phyloP scores from a whole-genome alignment of 2,113 vertebrate genomes.

The Microcebus griseorufus region DNA sequence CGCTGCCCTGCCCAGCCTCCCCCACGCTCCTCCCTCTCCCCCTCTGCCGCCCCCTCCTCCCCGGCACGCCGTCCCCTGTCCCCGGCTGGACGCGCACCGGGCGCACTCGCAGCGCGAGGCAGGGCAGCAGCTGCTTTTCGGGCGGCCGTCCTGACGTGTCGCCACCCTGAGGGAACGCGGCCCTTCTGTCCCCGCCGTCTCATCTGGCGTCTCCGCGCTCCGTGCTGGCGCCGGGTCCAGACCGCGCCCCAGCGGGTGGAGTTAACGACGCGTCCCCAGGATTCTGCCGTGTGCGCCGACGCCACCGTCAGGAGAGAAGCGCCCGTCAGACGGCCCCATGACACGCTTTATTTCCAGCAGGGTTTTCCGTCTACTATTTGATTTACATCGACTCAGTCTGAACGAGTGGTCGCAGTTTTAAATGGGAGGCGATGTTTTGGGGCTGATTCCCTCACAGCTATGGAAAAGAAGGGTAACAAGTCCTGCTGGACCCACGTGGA shows the following conservation, averaged over 20 bases:
- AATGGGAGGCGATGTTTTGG: background rate
- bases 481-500: background rate
- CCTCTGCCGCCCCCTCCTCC: background rate
- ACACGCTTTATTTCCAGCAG: background rate
- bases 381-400: background rate
- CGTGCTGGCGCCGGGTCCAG: background rate
- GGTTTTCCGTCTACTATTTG: background rate
- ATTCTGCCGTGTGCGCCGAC: accelerated
- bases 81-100: no score
- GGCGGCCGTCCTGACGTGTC: background rate
- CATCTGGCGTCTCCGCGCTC: background rate
- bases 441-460: background rate
- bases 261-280: background rate
- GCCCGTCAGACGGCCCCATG: background rate
- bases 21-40: background rate
- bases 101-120: no score
- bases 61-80: background rate
- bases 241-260: accelerated
- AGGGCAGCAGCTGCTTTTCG: background rate
- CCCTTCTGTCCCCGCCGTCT: background rate
- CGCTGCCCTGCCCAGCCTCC: background rate
- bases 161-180: background rate
- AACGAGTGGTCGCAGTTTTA: background rate
- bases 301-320: background rate
- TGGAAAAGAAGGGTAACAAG: background rate